Evolutionary conservation across 2,113 vertebrate genomes (phyloP).

Genomic region (Callipepla squamata): DNA sequence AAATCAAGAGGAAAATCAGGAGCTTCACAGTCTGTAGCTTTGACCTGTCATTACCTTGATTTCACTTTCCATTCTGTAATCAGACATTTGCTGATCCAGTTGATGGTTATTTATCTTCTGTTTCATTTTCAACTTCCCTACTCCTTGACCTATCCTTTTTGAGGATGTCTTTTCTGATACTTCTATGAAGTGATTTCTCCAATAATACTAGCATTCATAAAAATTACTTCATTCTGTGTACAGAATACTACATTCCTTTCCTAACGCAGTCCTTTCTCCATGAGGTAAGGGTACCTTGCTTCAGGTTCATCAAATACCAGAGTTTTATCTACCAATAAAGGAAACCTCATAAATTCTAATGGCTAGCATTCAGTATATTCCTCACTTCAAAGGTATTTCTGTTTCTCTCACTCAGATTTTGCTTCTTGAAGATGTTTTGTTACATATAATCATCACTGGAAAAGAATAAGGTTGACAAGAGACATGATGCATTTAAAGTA

Average conservation of each 20-base stretch:
- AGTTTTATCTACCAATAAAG: background rate
- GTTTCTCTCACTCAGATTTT: background rate
- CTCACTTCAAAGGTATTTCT: background rate
- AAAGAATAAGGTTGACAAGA: background rate
- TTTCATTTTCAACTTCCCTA: background rate
- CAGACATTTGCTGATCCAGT: background rate
- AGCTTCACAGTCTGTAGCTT: background rate
- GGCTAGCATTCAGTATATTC: background rate
- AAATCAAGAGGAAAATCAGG: background rate
- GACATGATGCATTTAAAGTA: background rate
- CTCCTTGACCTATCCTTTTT: background rate
- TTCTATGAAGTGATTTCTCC: background rate
- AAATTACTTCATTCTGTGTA: background rate
- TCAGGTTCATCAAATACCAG: background rate
- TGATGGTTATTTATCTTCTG: background rate
- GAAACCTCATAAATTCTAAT: background rate
- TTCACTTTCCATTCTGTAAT: background rate
- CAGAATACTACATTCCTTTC: background rate
- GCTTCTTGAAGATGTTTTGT: background rate
- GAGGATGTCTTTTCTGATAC: background rate
- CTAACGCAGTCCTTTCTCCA: background rate
- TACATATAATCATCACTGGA: background rate
- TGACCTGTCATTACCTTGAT: background rate
- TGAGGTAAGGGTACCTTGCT: background rate
- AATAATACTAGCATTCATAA: background rate